A percentile compares a stretch with the other conserved stretches of the same genome.
These are phyloP conservation scores for Campoplex nolae DNA, from an alignment of 2,888 invertebrate genomes.

Conservation along the genomic window DNA sequence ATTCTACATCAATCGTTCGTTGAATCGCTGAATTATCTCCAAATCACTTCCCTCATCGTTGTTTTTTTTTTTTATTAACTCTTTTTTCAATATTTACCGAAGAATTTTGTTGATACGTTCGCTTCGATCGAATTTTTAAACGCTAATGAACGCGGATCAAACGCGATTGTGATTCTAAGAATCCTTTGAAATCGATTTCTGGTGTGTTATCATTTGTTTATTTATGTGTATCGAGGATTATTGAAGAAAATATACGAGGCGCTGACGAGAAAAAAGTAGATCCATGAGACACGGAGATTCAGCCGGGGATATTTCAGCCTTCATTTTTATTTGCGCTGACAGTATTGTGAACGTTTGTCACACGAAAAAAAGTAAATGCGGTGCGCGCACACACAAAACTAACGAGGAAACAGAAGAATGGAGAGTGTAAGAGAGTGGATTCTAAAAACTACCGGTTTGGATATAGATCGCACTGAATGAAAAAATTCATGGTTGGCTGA, in stretches of 20 bases:
- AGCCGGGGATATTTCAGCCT: neutral
- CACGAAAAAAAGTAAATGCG: slow-evolving; percentile 17
- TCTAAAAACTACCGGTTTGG: slow-evolving; percentile 24
- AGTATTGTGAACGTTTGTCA: slow-evolving; percentile 35
- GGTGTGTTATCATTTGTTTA: no score
- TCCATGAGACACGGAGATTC: neutral
- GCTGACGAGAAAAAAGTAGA: neutral
- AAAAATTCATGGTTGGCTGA: slow-evolving; percentile 22
- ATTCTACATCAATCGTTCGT: no score
- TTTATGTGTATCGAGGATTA: no score
- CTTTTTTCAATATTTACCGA: no score
- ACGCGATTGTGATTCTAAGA: no score
- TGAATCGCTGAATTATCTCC: neutral
- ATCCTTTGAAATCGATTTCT: no score
- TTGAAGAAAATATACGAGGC: neutral
- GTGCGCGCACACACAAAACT: neutral
- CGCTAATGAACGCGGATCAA: no score
- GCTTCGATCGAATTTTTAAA: neutral
- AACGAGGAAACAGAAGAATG: slow-evolving; percentile 1
- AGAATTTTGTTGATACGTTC: neutral
- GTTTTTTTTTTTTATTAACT: no score
- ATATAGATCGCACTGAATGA: slow-evolving; percentile 17
- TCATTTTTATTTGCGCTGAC: slow-evolving; percentile 8
- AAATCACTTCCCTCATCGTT: neutral
- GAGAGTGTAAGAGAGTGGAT: neutral